Percentiles rank a stretch among this genome's conserved stretches.
These are phyloP conservation scores for Bungarus multicinctus DNA, from an alignment of 2,113 vertebrate genomes.

Conservation along the genomic window DNA sequence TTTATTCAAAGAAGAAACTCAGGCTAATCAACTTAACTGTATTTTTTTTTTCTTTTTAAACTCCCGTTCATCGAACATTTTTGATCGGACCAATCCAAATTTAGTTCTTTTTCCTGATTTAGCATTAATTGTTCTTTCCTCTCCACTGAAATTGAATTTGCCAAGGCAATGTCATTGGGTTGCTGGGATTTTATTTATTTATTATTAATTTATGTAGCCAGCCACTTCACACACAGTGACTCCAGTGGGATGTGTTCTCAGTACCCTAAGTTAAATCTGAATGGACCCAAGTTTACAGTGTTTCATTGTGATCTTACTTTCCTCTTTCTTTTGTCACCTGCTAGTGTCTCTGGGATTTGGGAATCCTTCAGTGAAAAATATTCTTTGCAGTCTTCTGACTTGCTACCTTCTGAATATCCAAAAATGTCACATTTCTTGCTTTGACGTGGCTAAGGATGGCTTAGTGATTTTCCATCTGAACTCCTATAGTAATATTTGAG, in stretches of 20 bases:
- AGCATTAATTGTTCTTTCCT: neutral
- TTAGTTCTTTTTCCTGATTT: neutral
- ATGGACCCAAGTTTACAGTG: neutral
- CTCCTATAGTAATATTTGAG: neutral
- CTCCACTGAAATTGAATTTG: neutral
- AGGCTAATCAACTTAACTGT: neutral
- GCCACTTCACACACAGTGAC: neutral
- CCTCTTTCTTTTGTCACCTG: neutral
- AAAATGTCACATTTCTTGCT: neutral
- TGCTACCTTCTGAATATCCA: neutral
- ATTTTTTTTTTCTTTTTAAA: neutral
- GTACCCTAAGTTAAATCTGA: neutral
- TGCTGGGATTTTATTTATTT: neutral
- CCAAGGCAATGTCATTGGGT: neutral
- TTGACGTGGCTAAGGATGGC: neutral
- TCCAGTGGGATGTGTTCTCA: neutral
- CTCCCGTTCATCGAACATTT: neutral
- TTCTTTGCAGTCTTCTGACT: neutral
- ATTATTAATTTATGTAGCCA: too few relatives aligned
- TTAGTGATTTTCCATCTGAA: neutral
- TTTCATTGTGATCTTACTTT: neutral
- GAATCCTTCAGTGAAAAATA: neutral
- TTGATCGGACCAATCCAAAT: neutral
- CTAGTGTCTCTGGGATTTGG: neutral
- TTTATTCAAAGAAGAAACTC: neutral